These are phyloP conservation scores for Heliocidaris tuberculata DNA, from an alignment of 35 echinoderm and acorn worm genomes.

Conservation along the genomic window DNA sequence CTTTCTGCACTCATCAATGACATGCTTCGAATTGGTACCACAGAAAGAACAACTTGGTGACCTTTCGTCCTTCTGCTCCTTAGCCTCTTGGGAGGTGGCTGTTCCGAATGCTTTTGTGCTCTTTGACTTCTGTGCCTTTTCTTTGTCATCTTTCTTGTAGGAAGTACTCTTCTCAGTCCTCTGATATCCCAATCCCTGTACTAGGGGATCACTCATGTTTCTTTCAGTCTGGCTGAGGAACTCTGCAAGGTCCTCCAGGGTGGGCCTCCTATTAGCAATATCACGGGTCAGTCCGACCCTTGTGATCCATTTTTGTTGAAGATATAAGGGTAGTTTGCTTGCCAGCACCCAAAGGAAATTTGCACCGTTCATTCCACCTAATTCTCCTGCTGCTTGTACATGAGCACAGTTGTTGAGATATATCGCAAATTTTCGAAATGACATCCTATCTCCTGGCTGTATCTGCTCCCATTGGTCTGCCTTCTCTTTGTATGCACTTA, in stretches of 20 bases:
- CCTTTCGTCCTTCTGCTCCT: too few relatives aligned
- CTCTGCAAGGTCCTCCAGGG: slow-evolving; percentile 10
- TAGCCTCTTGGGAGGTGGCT: neutral
- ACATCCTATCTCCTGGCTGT: neutral
- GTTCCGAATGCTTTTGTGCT: neutral
- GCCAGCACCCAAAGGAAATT: neutral
- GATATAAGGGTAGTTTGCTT: neutral
- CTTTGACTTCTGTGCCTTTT: neutral
- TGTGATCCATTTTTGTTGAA: slow-evolving; percentile 25
- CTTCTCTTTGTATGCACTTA: slow-evolving; percentile 53
- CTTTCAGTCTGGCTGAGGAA: slow-evolving; percentile 35
- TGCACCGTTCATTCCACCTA: slow-evolving; percentile 15
- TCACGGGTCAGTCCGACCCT: neutral
- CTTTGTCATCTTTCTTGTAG: neutral
- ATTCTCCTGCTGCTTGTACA: neutral
- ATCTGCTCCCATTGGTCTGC: slow-evolving; percentile 48
- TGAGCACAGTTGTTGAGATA: slow-evolving; percentile 50
- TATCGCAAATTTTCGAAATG: slow-evolving; percentile 57
- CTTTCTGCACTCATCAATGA: slow-evolving; percentile 1
- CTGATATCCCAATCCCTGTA: neutral
- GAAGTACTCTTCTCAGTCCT: neutral
- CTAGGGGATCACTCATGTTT: neutral
- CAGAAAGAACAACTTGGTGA: slow-evolving; percentile 8
- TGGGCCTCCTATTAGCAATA: neutral
- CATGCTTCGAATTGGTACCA: neutral